A percentile compares a stretch with the other conserved stretches of the same genome.
phyloP scores from a whole-genome alignment of 2,797 vertebrate genomes.

The Amazona ochrocephala region DNA sequence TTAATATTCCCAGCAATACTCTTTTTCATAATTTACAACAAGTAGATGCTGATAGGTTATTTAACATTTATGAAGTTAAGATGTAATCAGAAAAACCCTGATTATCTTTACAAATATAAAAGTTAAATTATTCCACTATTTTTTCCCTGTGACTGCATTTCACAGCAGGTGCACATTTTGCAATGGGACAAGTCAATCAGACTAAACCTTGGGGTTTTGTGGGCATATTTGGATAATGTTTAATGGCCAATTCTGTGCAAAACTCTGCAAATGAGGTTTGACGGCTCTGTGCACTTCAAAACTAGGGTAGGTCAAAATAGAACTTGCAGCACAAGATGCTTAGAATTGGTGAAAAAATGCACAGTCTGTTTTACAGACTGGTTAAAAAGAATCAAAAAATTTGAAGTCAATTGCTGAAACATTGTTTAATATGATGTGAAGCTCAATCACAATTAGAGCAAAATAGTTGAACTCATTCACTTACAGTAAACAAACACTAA shows the following conservation, averaged over 20 bases:
- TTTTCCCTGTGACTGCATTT: slow-evolving; percentile 69
- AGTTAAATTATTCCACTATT: slow-evolving; percentile 89
- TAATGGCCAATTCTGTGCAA: slow-evolving; percentile 57
- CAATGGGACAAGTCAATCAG: slow-evolving; percentile 79
- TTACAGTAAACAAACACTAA: not conserved
- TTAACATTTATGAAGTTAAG: slow-evolving; percentile 99
- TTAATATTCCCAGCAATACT: slow-evolving; percentile 95
- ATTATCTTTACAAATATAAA: slow-evolving; percentile 99
- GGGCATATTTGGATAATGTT: slow-evolving; percentile 53
- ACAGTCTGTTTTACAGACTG: not conserved
- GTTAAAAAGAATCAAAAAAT: not conserved
- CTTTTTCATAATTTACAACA: slow-evolving; percentile 99
- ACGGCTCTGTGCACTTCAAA: slow-evolving; percentile 50
- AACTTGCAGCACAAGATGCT: not conserved
- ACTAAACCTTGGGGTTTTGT: slow-evolving; percentile 33
- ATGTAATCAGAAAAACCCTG: slow-evolving; percentile 97
- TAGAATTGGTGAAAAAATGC: not conserved
- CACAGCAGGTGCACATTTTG: slow-evolving; percentile 76
- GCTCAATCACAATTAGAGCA: not conserved
- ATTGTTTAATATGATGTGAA: not conserved
- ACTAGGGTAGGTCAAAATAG: not conserved
- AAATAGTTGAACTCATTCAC: not conserved
- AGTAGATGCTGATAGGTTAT: slow-evolving; percentile 99
- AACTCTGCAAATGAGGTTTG: slow-evolving; percentile 57
- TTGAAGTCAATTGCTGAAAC: not conserved